Conservation (phyloP, 2,888 invertebrate genomes). For the Melanargia galathea region DNA sequence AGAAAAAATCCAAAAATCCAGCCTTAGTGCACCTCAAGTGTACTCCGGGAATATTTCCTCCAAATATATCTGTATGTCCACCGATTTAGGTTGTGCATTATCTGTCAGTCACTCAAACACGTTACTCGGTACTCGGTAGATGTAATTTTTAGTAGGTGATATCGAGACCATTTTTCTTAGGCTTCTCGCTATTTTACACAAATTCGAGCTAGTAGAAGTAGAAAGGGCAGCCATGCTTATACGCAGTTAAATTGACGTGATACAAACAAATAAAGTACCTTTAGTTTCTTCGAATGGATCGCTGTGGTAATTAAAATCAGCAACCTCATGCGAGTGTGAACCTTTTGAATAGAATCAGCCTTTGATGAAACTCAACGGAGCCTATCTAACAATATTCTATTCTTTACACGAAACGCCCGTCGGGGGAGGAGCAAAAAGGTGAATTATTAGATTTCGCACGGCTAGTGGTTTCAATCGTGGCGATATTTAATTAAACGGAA, state of each 20-base stretch:
- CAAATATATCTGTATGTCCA: too few relatives aligned
- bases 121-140: too few relatives aligned
- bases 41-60: too few relatives aligned
- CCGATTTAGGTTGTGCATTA: too few relatives aligned
- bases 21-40: too few relatives aligned
- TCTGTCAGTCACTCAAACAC: too few relatives aligned
- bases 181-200: too few relatives aligned
- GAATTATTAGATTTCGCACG: constrained; percentile 65
- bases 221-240: neutral
- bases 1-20: too few relatives aligned
- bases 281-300: neutral
- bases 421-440: constrained; percentile 51
- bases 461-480: constrained; percentile 67
- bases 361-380: constrained; percentile 28
- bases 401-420: constrained; percentile 41
- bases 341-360: constrained; percentile 23
- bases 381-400: constrained; percentile 45
- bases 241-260: neutral
- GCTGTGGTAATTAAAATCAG: neutral
- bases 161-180: too few relatives aligned
- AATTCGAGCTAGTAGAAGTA: too few relatives aligned
- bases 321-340: constrained; percentile 3
- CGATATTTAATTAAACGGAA: constrained; percentile 70
- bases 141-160: too few relatives aligned
- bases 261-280: neutral